Conservation (phyloP, 1,140 invertebrate genomes). For the Coptotermes formosanus region DNA sequence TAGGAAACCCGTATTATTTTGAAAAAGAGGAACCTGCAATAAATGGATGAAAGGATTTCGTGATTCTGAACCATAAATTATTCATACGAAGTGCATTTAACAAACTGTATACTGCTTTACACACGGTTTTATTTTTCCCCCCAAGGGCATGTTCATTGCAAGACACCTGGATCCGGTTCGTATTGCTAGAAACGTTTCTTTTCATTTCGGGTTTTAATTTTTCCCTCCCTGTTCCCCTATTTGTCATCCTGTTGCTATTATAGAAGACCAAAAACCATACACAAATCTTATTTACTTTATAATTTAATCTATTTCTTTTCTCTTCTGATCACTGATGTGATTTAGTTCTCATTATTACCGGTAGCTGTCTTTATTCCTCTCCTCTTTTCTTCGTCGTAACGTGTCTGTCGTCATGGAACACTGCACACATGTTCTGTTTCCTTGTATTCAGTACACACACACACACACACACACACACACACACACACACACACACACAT, state of each 20-base stretch:
- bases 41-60: background rate
- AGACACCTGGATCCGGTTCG: slow-evolving; percentile 11
- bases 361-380: background rate
- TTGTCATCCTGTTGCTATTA: background rate
- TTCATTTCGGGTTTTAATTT: background rate
- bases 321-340: background rate
- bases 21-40: background rate
- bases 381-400: background rate
- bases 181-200: background rate
- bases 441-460: background rate
- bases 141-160: background rate
- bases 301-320: background rate
- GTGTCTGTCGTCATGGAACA: background rate
- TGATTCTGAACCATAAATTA: background rate
- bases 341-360: background rate
- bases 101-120: background rate
- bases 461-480: background rate
- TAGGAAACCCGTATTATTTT: background rate
- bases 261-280: background rate
- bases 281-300: slow-evolving; percentile 4
- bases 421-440: slow-evolving; percentile 1
- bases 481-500: background rate
- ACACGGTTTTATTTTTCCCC: background rate
- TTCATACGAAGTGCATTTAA: background rate
- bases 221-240: background rate